Evolutionary conservation across 2,113 vertebrate species (phyloP), one percentile per base, ranked within the genome.

Genomic region (Dolichallabes microphthalmus): DNA sequence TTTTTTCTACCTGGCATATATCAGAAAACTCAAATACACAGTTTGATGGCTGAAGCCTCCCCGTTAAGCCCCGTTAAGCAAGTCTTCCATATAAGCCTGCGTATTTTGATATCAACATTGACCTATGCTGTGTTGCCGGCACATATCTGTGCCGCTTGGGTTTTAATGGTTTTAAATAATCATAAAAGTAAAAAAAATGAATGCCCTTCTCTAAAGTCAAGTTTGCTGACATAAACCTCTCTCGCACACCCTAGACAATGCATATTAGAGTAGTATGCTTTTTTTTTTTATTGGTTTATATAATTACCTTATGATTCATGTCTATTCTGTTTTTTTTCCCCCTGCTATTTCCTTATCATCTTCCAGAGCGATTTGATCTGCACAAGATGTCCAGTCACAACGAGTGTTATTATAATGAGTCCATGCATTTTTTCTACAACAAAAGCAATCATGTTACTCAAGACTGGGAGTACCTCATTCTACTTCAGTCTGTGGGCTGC

Each of bases 381-480:
- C 57, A 55, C 85, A 93, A 92, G 91, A 95, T 94, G 95, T 95
- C 94, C 90, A 95, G 92, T 87, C 93, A 96, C 92, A 97, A 96
- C 22, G 81, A 92, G 73, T 99, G 98, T 89, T 91, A 98, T 92
- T 95, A 98, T 86, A 93, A 97, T 53, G 88, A 95, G 91, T 87
- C 63, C 63, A 99, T 99, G 97, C 90, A 90, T 88, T 99, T 98
- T 84, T 99, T 99, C 91, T 99, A 99, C 93, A 95, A 96, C 86
- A 96, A 88, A 90, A 97, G 90, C 25, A 95, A 96, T 1, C 87
- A 92, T 80, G 95, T 91, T 0, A 90, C 89, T 0, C 94, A 97
- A 3, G 93, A 95, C 12, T 97, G 96, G 97, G 92, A 92, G 11
- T 92, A 95, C 35, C 95, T 98, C 73, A 93, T 97, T 55, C 87